Evolutionary conservation across 1,140 invertebrate genomes (phyloP), one percentile per base, ranked within the genome.

Genomic region (Pantala flavescens): DNA sequence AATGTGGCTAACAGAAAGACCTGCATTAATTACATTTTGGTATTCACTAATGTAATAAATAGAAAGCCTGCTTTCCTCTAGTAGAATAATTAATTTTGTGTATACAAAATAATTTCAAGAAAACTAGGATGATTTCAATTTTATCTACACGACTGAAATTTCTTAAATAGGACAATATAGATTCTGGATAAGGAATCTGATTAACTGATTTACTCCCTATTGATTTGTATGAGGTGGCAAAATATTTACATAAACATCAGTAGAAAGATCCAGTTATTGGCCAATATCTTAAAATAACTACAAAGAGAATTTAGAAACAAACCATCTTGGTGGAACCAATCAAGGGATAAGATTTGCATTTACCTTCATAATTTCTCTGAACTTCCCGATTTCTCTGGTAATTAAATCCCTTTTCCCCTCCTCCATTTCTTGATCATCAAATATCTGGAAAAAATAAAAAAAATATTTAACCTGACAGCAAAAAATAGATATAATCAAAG

Each of bases 291-390:
- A 63, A 3, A 63, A 63, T 63, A 19, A 63, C 14, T 63, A 63
- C 49, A 21, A 63, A 21, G 12, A 63, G 49, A 63, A 63, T 19
- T 63, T 63, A 63, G n/a, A 63, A 12, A 63, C 49, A 63, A 63
- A 63, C 49, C 49, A 63, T 16, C 5, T 16, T 19, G 14, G 49
- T 14, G 12, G 49, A 63, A 63, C 49, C 49, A 63, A 63, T 63
- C n/a, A 19, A 7, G 49, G 49, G n/a, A 12, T 63, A 21, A 21
- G 71, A 72, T 43, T 74, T 63, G 23, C 55, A 79, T 82, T 88
- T 90, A 96, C 94, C 92, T 96, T 97, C 91, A 97, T 96, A 76
- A 94, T 93, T 86, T 98, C 96, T 74, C 97, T 88, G 84, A 98
- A 98, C 84, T 96, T 97, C 77, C 94, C 94, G 83, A 98, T 98